Percentiles rank a stretch among this genome's conserved stretches.
These are phyloP conservation scores for Ceratina japonica DNA, from an alignment of 1,140 invertebrate genomes.

Conservation along the genomic window DNA sequence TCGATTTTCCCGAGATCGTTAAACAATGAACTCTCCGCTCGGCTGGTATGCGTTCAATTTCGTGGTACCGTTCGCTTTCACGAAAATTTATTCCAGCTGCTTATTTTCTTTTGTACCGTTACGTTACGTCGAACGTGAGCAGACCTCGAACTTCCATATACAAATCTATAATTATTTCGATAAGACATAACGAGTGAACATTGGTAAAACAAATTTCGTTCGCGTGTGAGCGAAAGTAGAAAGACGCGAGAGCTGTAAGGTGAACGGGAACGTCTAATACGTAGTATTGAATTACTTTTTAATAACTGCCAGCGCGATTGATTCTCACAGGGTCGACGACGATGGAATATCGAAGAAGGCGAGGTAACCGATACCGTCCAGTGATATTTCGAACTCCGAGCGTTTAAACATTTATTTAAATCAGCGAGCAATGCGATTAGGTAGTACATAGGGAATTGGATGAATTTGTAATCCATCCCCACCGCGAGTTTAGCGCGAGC, in stretches of 20 bases:
- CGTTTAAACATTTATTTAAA: not conserved
- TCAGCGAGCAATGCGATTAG: not conserved
- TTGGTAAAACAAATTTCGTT: not conserved
- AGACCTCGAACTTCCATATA: not conserved
- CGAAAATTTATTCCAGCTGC: slow-evolving; percentile 22
- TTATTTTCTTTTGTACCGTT: slow-evolving; percentile 38
- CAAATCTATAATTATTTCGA: slow-evolving; percentile 23
- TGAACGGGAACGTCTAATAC: not conserved
- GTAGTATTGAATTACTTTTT: not conserved
- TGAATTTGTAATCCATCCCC: slow-evolving; percentile 32
- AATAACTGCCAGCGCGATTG: not conserved
- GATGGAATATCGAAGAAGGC: no score
- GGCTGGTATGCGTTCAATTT: not conserved
- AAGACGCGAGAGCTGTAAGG: no score
- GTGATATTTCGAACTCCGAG: no score
- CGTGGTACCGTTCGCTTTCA: slow-evolving; percentile 7
- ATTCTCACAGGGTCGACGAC: no score
- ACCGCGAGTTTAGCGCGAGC: not conserved
- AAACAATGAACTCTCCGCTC: not conserved
- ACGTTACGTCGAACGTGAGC: slow-evolving; percentile 3
- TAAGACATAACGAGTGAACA: not conserved
- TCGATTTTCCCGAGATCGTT: not conserved
- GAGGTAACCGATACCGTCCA: no score
- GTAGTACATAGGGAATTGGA: not conserved
- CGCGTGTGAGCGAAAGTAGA: no score